Evolutionary conservation across 1,140 invertebrate species (phyloP), one percentile per base, ranked within the genome.

Genomic region (Macrotrachela quadricornifera): DNA sequence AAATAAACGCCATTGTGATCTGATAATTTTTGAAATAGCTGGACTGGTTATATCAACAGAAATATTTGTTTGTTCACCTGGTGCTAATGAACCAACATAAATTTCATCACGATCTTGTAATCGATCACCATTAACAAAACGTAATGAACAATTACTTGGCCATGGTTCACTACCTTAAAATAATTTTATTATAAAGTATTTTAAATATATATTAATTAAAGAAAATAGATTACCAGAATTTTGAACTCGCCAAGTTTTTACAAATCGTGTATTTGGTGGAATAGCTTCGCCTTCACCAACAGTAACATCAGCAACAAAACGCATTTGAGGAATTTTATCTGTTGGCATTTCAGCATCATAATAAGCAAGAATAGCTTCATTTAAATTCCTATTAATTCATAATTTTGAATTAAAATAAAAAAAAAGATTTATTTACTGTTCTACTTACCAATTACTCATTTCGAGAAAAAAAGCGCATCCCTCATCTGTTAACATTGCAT

Each of bases 291-390:
- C 79, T 62, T 82, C 77, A 45, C 78, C 80, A 60, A 82, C 75
- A 2, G 79, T 80, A 16, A 78, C 74, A 67, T 85, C 81, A 60
- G 75, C 76, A n/a, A 85, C 65, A 56, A 87, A 73, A 9, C 75
- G 71, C 83, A 88, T 84, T 21, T 75, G 77, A 9, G 81, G 82
- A 50, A 83, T 63, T 61, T 55, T 49, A 14, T 59, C 36, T 46
- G 64, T 70, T 10, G 75, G 71, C 55, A 74, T 74, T 61, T 82
- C 80, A 60, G 79, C 80, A 70, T 95, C 90, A 74, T 91, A 82
- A 66, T 92, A 94, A 59, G 85, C 85, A 71, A 88, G 82, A 60
- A 94, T 79, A 46, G 88, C 88, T 58, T 83, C 83, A 73, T 94
- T 87, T 46, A 95, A 72, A 71, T 94, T 95, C 21, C 21, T 30